Base-by-base conservation (phyloP, 2,797 vertebrate species). In the Rhabdophis nuchalis region DNA sequence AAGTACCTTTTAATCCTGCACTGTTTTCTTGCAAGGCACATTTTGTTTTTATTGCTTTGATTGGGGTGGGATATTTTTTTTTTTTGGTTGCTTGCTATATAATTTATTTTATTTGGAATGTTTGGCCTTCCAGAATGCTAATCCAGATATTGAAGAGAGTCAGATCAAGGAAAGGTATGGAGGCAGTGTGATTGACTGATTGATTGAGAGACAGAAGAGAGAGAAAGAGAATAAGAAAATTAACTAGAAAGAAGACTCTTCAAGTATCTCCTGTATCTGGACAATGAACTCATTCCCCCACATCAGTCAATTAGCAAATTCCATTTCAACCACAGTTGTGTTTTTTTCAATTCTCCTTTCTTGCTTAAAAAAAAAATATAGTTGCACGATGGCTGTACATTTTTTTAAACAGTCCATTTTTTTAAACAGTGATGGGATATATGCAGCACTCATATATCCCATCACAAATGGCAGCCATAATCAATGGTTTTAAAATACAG, bases 261-360 rank as follows among this genome's bases (percentile, higher is more conserved):
- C 20, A 89, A 4, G n/a, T 32, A 56, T 87, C 41, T 87, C 87
- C 25, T 82, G n/a, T 36, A 77, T 61, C 32, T 90, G 2, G 18
- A 87, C 86, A 61, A 95, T 91, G 87, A 91, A 93, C 89, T 93
- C 85, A 87, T 93, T 92, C 93, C 86, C 86, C 85, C 88, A 46
- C 29, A 58, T 32, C n/a, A 46, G 52, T 53, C 86, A 86, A 89
- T 61, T 20, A 88, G 87, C 93, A 56, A 0, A 90, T 13, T 14
- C 36, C 72, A 85, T 53, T 18, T 52, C 10, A 90, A 29, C 36
- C 58, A 29, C 20, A 82, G 23, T 60, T 50, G 3, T 87, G 87
- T 61, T 82, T 41, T 46, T 25, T 5, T 4, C 27, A 36, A 58
- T 11, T 41, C n/a, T 13, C 41, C n/a, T 87, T 13, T 54, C 53